Evolutionary conservation across 2,113 vertebrate species (phyloP).

Genomic region (Phalacrocorax aristotelis): DNA sequence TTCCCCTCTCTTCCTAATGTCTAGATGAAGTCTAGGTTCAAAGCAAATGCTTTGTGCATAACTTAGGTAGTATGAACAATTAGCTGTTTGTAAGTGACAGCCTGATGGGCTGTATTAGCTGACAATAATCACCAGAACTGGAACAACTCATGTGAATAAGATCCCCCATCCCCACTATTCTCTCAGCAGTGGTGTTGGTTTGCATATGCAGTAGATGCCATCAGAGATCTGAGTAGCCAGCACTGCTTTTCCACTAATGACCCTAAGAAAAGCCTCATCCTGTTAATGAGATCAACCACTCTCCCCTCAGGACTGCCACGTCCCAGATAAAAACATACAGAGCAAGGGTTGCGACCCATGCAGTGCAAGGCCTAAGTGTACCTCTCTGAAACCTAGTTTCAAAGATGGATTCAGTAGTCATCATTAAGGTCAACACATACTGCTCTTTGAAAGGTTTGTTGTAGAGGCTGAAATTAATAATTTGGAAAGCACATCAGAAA

Average conservation of each 20-base stretch:
- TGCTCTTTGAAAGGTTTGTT: background rate
- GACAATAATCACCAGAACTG: background rate
- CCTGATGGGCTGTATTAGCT: background rate
- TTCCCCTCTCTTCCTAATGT: background rate
- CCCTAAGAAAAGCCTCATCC: background rate
- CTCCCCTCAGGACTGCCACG: background rate
- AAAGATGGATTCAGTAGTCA: background rate
- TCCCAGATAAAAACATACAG: background rate
- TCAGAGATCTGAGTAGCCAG: background rate
- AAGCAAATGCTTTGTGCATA: background rate
- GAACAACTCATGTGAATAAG: background rate
- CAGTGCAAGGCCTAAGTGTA: background rate
- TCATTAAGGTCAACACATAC: background rate
- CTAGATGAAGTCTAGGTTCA: background rate
- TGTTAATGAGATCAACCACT: background rate
- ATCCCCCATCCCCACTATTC: background rate
- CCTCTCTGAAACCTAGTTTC: background rate
- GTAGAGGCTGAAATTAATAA: background rate
- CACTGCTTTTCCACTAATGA: background rate
- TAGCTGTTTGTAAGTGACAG: background rate
- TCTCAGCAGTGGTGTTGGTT: background rate
- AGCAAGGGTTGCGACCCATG: background rate
- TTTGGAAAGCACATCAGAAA: background rate
- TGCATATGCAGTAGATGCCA: slow-evolving; percentile 5
- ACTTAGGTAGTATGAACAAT: background rate